phyloP scores from a whole-genome alignment of 35 echinoderm and acorn worm species.

The Stichopus chloronotus region DNA sequence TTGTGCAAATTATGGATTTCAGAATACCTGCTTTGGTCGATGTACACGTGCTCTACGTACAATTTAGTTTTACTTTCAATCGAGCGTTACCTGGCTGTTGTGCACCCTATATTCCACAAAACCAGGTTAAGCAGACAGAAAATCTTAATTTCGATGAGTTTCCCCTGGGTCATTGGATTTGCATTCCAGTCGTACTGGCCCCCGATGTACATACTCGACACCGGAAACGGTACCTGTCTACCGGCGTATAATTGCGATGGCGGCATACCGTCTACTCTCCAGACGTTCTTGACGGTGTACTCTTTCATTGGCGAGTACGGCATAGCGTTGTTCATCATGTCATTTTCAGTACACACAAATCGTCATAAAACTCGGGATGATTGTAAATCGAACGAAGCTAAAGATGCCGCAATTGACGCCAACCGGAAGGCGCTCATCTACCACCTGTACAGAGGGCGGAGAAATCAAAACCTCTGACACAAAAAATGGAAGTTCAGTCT shows the following conservation, averaged over 20 bases:
- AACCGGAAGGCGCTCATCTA: neutral
- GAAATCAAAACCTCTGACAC: neutral
- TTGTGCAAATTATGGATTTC: constrained; percentile 59
- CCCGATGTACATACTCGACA: constrained; percentile 31
- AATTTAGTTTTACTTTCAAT: constrained; percentile 47
- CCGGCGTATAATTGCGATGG: constrained; percentile 15
- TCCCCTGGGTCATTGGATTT: constrained; percentile 57
- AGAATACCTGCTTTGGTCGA: constrained; percentile 55
- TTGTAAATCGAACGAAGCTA: neutral
- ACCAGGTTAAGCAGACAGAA: constrained; percentile 47
- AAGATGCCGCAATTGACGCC: neutral
- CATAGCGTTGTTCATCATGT: constrained; percentile 45
- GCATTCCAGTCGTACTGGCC: constrained; percentile 53
- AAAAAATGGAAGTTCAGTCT: too few relatives aligned
- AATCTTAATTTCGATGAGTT: constrained; percentile 32
- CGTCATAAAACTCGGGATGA: constrained; percentile 15
- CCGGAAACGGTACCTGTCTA: constrained; percentile 31
- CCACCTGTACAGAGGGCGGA: neutral
- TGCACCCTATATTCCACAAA: constrained; percentile 36
- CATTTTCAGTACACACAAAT: constrained; percentile 58
- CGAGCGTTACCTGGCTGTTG: constrained; percentile 59
- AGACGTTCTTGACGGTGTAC: constrained; percentile 28
- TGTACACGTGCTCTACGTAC: constrained; percentile 49
- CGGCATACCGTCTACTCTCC: neutral
- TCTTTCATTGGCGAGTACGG: constrained; percentile 52